Conservation (phyloP, 1,140 invertebrate species). For the Cecropterus lyciades region DNA sequence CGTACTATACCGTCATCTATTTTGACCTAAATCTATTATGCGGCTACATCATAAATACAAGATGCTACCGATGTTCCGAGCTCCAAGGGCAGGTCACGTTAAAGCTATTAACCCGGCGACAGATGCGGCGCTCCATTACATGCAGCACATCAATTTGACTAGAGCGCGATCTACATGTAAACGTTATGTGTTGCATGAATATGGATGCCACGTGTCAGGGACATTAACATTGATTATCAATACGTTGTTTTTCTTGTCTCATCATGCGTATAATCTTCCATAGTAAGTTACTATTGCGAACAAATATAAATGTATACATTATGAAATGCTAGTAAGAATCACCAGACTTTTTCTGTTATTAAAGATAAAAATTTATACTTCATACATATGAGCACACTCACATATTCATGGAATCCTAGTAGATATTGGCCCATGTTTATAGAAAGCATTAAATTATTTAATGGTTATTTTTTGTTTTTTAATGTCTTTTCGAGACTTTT, state of each 20-base stretch:
- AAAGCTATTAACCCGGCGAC: constrained; percentile 48
- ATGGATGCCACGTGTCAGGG: constrained; percentile 25
- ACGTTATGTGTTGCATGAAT: constrained; percentile 26
- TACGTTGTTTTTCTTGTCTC: background rate
- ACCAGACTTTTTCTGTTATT: too few species aligned
- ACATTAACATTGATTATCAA: constrained; percentile 6
- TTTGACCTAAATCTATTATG: constrained; percentile 5
- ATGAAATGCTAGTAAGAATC: too few species aligned
- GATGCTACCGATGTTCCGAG: constrained; percentile 28
- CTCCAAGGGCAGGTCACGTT: constrained; percentile 44
- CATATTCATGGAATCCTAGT: too few species aligned
- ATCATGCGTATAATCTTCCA: too few species aligned
- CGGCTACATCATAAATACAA: constrained; percentile 20
- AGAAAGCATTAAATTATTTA: too few species aligned
- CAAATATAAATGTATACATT: too few species aligned
- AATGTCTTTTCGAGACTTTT: too few species aligned
- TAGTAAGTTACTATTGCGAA: too few species aligned
- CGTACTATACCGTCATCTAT: background rate
- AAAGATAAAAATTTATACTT: too few species aligned
- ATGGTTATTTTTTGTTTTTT: too few species aligned
- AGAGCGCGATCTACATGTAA: constrained; percentile 30
- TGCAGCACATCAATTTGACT: constrained; percentile 33
- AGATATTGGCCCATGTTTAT: too few species aligned
- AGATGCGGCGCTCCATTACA: constrained; percentile 46
- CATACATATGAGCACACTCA: too few species aligned